Base-by-base conservation (phyloP, 37 sponge, comb jelly and placozoan genomes). In the Diacarnus erythraeanus region DNA sequence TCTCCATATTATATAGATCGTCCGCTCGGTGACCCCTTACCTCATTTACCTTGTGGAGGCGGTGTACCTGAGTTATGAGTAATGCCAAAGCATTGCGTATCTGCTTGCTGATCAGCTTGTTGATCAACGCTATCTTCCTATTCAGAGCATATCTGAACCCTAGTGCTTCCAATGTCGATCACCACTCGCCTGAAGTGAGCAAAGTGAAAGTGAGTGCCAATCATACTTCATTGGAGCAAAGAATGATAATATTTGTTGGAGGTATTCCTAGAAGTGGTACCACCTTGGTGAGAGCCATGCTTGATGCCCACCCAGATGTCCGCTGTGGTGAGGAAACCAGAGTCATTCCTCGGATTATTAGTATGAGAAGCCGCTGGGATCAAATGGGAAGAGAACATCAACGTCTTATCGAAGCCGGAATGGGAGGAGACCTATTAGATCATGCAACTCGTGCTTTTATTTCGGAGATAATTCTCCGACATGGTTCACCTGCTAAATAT, bases 311-410 rank as follows among this genome's bases (percentile, higher is more conserved):
- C 74, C 93, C 91, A 18, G 91, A 96, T 40, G 87, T 96, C 43
- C 84, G 94, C 42, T 96, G 97, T 54, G 97, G 97, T 1, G 89
- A 93, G 57, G 97, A 96, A 77, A 96, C 97, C 10, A 59, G 97
- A 25, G 77, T 96, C n/a, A 66, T 96, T 33, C 93, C 97, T 1
- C 72, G 94, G 0, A 42, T 93, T 0, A 47, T 96, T 9, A 41
- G 29, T 25, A 93, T 96, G 91, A 69, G 72, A 51, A 61, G 47
- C 23, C 47, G 75, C 21, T 83, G 88, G 89, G 42, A 42, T 15
- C 71, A 54, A 30, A 38, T 77, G 1, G 77, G 65, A 1, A 75
- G 69, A 56, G 97, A 96, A 60, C 73, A 59, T 18, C 26, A 68
- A 59, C 54, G 97, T 6, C 80, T 93, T 30, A 40, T 42, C 12